Evolutionary conservation across 2,113 vertebrate genomes (phyloP).

Genomic region (Erythrolamprus reginae): DNA sequence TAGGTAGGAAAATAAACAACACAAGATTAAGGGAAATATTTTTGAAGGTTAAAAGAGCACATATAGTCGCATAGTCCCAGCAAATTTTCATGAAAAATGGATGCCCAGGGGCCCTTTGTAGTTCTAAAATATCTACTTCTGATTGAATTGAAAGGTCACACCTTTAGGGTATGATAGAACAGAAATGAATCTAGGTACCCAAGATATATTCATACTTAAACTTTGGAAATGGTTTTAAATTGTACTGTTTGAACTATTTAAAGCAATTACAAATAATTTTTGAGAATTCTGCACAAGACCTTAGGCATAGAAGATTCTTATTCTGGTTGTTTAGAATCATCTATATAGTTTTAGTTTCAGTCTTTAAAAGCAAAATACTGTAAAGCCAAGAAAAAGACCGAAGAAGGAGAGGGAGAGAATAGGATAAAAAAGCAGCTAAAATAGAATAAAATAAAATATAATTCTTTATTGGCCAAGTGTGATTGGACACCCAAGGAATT

Average conservation of each 20-base stretch:
- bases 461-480: no score
- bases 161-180: constrained; percentile 5
- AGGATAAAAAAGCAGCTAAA: neutral
- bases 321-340: neutral
- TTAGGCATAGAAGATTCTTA: neutral
- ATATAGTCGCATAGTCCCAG: neutral
- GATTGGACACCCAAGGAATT: no score
- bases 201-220: neutral
- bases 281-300: neutral
- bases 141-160: constrained; percentile 30
- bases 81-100: constrained; percentile 23
- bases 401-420: neutral
- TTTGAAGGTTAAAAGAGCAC: constrained; percentile 17
- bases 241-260: neutral
- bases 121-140: constrained; percentile 12
- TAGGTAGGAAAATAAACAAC: constrained; percentile 5
- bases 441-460: no score
- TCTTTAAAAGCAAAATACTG: neutral
- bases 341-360: neutral
- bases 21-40: constrained; percentile 3
- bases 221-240: neutral
- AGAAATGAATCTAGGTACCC: constrained; percentile 1
- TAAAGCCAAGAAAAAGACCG: neutral
- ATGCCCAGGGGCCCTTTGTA: constrained; percentile 16
- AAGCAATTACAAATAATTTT: neutral